phyloP scores from a whole-genome alignment of 2,797 vertebrate species.

The Erethizon dorsatum region DNA sequence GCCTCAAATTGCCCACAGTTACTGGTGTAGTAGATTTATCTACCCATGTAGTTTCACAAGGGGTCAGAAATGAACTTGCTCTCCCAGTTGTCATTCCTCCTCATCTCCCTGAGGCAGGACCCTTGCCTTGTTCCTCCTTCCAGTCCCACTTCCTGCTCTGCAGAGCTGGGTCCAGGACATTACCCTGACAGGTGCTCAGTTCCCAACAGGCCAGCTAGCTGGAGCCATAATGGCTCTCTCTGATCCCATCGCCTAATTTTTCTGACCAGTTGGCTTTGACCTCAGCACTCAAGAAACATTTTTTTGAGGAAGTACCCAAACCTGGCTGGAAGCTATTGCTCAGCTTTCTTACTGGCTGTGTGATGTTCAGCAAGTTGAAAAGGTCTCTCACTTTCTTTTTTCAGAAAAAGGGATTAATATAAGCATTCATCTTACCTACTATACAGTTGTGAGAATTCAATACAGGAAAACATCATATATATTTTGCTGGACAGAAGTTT shows the following conservation, averaged over 20 bases:
- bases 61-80: not conserved
- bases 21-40: not conserved
- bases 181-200: not conserved
- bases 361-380: not conserved
- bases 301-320: not conserved
- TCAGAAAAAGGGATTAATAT: not conserved
- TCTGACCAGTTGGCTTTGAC: not conserved
- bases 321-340: not conserved
- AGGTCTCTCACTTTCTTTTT: not conserved
- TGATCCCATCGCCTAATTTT: not conserved
- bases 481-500: not conserved
- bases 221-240: not conserved
- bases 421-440: not conserved
- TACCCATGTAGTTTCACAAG: not conserved
- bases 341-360: not conserved
- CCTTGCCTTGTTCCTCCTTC: not conserved
- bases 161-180: not conserved
- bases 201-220: not conserved
- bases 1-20: not conserved
- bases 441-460: conserved; percentile 2
- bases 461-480: not conserved
- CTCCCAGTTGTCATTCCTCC: not conserved
- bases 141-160: not conserved
- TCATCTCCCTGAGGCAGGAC: not conserved
- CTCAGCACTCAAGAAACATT: not conserved